phyloP scores from a whole-genome alignment of 2,797 vertebrate genomes.

The Labroides dimidiatus region DNA sequence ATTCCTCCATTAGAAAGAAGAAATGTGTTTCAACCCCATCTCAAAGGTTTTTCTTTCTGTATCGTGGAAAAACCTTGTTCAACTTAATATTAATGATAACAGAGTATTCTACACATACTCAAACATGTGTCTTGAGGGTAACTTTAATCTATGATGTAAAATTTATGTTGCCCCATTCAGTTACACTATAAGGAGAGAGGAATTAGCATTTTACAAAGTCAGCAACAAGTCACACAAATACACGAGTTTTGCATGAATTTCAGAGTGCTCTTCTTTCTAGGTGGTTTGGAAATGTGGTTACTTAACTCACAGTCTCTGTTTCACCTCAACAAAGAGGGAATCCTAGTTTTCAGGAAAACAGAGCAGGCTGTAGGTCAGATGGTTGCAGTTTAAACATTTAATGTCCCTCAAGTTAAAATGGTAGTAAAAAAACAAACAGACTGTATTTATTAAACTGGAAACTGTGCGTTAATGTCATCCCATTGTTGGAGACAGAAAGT shows the following conservation, averaged over 20 bases:
- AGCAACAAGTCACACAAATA: background rate
- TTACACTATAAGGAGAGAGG: background rate
- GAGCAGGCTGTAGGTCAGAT: background rate
- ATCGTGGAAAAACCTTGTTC: background rate
- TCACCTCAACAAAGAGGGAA: background rate
- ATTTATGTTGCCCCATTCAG: background rate
- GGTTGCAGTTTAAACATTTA: background rate
- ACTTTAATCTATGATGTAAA: background rate
- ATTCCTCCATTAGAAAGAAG: background rate
- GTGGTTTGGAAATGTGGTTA: background rate
- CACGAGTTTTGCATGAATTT: background rate
- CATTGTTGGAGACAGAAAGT: slow-evolving; percentile 29
- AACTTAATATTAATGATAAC: background rate
- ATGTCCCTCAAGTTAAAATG: background rate
- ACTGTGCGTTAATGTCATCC: background rate
- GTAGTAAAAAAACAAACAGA: background rate
- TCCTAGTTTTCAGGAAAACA: background rate
- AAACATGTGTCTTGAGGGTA: background rate
- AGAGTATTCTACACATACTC: background rate
- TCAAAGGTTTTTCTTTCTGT: background rate
- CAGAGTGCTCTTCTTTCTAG: background rate
- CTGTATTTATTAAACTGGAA: slow-evolving; percentile 7
- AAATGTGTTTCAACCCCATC: background rate
- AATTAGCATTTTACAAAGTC: background rate
- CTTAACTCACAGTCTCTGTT: background rate